phyloP scores from a whole-genome alignment of 2,888 invertebrate genomes.

The Drosophila helvetica region DNA sequence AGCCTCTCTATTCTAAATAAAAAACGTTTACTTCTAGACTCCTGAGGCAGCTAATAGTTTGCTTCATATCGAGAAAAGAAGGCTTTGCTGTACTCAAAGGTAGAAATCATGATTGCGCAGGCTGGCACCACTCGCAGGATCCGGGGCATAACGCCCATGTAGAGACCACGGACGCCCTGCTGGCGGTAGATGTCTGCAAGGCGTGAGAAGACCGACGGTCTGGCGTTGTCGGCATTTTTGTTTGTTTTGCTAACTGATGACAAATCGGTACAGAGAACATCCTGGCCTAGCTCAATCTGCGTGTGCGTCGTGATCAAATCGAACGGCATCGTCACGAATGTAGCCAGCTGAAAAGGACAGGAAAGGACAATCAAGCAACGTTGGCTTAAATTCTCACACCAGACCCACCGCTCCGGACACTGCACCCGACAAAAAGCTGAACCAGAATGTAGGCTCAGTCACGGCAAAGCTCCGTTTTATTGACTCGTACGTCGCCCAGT shows the following conservation, averaged over 20 bases:
- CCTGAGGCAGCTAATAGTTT: slow-evolving; percentile 47
- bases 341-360: slow-evolving; percentile 57
- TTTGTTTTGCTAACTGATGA: neutral
- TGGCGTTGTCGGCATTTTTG: neutral
- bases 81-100: slow-evolving; percentile 71
- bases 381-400: neutral
- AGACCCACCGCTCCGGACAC: slow-evolving; percentile 60
- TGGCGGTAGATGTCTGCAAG: slow-evolving; percentile 49
- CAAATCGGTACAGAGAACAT: slow-evolving; percentile 51
- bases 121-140: slow-evolving; percentile 71
- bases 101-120: slow-evolving; percentile 71
- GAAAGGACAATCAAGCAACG: neutral
- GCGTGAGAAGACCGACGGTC: slow-evolving; percentile 50
- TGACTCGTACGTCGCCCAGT: slow-evolving; percentile 94
- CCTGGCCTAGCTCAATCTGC: slow-evolving; percentile 67
- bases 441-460: slow-evolving; percentile 57
- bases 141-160: slow-evolving; percentile 60
- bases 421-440: slow-evolving; percentile 65
- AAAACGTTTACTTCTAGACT: neutral
- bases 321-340: slow-evolving; percentile 70
- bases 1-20: too few species aligned
- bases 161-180: slow-evolving; percentile 59
- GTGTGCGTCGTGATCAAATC: slow-evolving; percentile 69
- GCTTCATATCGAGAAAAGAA: slow-evolving; percentile 58
- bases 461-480: slow-evolving; percentile 86